Conservation (phyloP, 1,140 invertebrate genomes). For the Babylonia areolata region DNA sequence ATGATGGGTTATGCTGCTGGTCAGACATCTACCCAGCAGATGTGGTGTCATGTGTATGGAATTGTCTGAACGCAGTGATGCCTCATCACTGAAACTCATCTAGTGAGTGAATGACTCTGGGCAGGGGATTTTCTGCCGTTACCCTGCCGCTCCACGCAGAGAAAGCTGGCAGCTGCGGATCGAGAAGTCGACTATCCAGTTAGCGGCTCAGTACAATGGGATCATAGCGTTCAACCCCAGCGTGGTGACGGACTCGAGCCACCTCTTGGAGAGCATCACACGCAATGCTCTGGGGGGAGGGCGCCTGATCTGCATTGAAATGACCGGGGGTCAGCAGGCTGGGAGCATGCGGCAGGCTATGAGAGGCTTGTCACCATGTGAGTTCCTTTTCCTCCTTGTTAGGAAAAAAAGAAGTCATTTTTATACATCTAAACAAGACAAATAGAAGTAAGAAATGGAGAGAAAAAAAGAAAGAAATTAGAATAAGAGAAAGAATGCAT, state of each 20-base stretch:
- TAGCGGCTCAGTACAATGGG: conserved; percentile 41
- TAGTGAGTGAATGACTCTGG: not conserved
- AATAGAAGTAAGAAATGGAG: no score
- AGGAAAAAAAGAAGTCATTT: no score
- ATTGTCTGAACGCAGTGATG: no score
- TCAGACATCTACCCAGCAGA: no score
- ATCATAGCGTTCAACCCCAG: conserved; percentile 41
- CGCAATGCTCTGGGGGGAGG: conserved; percentile 52
- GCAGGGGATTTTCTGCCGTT: conserved; percentile 52
- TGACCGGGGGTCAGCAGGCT: conserved; percentile 51
- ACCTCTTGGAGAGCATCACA: conserved; percentile 52
- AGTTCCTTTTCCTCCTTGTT: no score
- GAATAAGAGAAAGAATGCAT: no score
- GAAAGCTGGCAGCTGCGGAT: conserved; percentile 51
- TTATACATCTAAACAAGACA: no score
- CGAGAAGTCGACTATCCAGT: conserved; percentile 57
- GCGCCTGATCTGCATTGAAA: conserved; percentile 57
- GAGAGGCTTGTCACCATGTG: conserved; percentile 25
- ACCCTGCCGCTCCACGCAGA: conserved; percentile 26
- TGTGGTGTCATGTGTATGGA: no score
- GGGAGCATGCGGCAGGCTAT: not conserved
- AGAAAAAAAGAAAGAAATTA: no score
- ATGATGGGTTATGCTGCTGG: no score
- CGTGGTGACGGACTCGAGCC: conserved; percentile 43
- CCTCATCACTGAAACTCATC: no score